Evolutionary conservation across 53 echinoderm and acorn worm species (phyloP), one percentile per base, ranked within the genome.

Genomic region (Pentamera pediparva): DNA sequence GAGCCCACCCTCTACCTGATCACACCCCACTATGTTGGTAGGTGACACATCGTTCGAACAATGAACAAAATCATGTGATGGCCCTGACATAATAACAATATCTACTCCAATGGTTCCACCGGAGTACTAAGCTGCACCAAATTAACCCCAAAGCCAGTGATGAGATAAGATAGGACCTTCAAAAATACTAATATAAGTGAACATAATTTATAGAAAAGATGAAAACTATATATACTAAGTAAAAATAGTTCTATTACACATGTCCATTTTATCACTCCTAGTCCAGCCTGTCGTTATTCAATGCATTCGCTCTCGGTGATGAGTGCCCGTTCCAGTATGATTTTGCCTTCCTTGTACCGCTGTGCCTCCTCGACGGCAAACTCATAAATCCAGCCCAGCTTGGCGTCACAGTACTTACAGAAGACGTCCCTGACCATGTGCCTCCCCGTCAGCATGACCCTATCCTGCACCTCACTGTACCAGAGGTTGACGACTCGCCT

Each of bases 351-450:
- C 71, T 92, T 92, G 84, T 92, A 92, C 30, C 93, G 72, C 78
- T 92, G 93, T 37, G 80, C 86, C 40, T 92, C 93, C 70, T 92
- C 93, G 6, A 89, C 89, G 25, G 93, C 93, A 84, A 89, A 92
- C 55, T 92, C 93, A 57, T 92, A 92, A 65, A 92, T 92, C 93
- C 93, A 92, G 36, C 93, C 93, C 5, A 92, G 79, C 47, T 92
- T 92, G 13, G 89, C 76, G 72, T 92, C 89, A 48, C 93, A 92
- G 75, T 89, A 89, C 69, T 92, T 92, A 59, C 93, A 92, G 77
- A 89, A 92, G 13, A 92, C 93, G 51, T 92, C 93, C 9, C 93
- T 86, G 33, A 92, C 93, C 83, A 92, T 92, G 81, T 92, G 93
- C 29, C 93, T 59, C 4, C 93, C 93, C 2, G 93, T 92, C 48